These are phyloP conservation scores for Falcaria lacertinaria DNA, from an alignment of 2,888 invertebrate species.

Conservation along the genomic window DNA sequence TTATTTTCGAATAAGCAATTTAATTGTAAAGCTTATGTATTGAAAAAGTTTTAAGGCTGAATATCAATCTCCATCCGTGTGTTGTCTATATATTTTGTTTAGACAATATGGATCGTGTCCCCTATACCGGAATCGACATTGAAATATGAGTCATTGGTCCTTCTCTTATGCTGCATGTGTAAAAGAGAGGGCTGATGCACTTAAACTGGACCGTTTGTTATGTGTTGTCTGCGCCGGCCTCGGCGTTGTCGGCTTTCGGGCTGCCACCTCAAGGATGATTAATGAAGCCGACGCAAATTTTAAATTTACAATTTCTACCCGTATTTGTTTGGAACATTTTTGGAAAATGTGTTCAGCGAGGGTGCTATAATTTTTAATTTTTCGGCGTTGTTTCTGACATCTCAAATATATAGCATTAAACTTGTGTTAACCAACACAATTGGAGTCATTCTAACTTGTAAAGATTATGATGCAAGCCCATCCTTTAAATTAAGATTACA, in stretches of 20 bases:
- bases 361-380: background rate
- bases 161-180: slow-evolving; percentile 22
- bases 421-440: too few relatives aligned
- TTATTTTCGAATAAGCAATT: too few relatives aligned
- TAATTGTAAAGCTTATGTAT: background rate
- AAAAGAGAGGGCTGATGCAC: slow-evolving; percentile 32
- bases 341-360: background rate
- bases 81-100: slow-evolving; percentile 35
- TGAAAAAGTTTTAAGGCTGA: background rate
- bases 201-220: slow-evolving; percentile 52
- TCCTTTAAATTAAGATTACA: background rate
- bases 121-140: slow-evolving; percentile 52
- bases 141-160: slow-evolving; percentile 45
- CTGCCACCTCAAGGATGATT: slow-evolving; percentile 48
- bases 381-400: background rate
- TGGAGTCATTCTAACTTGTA: too few relatives aligned
- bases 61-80: background rate
- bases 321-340: slow-evolving; percentile 12
- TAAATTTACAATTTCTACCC: slow-evolving; percentile 38
- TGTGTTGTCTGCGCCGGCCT: slow-evolving; percentile 48
- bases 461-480: background rate
- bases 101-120: slow-evolving; percentile 50
- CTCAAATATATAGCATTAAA: background rate
- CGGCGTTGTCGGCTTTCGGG: slow-evolving; percentile 45
- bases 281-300: slow-evolving; percentile 50